Evolutionary conservation across 2,888 invertebrate genomes (phyloP), one percentile per base, ranked within the genome.

Genomic region (Clistopyga incitator): DNA sequence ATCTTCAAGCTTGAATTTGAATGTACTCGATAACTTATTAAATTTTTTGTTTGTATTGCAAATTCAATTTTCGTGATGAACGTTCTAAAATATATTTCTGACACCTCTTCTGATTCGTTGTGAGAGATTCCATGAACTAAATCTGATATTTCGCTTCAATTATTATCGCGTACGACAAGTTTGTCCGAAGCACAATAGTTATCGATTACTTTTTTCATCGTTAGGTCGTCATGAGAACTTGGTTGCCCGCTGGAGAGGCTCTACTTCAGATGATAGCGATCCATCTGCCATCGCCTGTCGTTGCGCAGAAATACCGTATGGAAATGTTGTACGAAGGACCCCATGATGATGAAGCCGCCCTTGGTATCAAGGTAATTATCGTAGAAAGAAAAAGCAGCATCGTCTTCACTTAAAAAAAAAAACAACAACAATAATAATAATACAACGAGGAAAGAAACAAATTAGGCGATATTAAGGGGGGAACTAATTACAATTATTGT

Each of bases 251-350:
- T 93, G 99, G 99, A 89, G 99, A 99, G 94, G 98, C 99, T 91
- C 95, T 99, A 91, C 98, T 99, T 95, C 99, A 99, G 96, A 99
- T 99, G 99, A 99, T 99, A 94, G 98, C 99, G 94, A 99, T 99
- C 93, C 99, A 99, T 93, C 95, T 99, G 93, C 99, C 99, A 83
- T 99, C 99, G 38, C 99, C 99, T 3, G 99, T 99, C 75, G 98
- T 98, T 82, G 99, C 99, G 77, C 99, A 99, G 95, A 98, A 97
- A 94, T 99, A 99, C 95, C 97, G 99, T 95, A 98, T 98, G 98
- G 99, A 99, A 95, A 97, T 99, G 97, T 95, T 99, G 94, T 99
- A 99, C 94, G 99, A 99, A 94, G 99, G 99, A 90, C 99, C 99
- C 77, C 96, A 96, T 85, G 99, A 99, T 92, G 99, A 99, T 93